Base-by-base conservation (phyloP, 2,797 vertebrate species). In the Schizothorax lantsangensis region DNA sequence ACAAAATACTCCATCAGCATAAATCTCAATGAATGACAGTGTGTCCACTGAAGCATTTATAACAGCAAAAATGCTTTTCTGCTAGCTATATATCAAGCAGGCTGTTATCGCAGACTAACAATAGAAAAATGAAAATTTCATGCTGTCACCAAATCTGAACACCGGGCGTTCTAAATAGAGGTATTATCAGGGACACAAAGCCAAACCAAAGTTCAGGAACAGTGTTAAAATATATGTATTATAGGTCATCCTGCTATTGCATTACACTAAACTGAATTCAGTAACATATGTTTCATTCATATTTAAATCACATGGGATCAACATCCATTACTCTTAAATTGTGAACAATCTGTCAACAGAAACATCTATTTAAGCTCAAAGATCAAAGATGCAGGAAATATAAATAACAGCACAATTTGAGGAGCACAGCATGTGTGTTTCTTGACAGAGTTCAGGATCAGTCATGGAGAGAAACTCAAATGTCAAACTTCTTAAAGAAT, bases 1-100 rank as follows among this genome's bases (percentile, higher is more conserved):
- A 85, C 21, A 68, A 59, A 68, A 59, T 23, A 87, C 62, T 84
- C 59, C 54, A 80, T 77, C 72, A 75, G 72, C 77, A 86, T 57
- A 49, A 49, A 52, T 79, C 43, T 52, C 38, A 49, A 19, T 87
- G 81, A 83, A 78, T 14, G n/a, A 71, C 80, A 69, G 54, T n/a
- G 21, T 69, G 36, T 64, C n/a, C 15, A 19, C 2, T 78, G 19
- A 38, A 57, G 54, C 40, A 59, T 59, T 87, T 80, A 52, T n/a
- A 30, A 84, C 33, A 57, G 47, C 15, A 79, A 66, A 84, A 49
- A 33, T 54, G 15, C 10, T 78, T 84, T 62, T 84, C 45, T 43
- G 17, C 15, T 36, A 69, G 47, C 33, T 68, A 30, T 79, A 40
- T 38, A 57, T 57, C 47, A 69, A 54, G 74, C 9, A 2, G 14